A percentile compares a stretch with the other conserved stretches of the same genome.
Conservation (phyloP, 2,797 vertebrate species). For the Pantherophis alleghaniensis region DNA sequence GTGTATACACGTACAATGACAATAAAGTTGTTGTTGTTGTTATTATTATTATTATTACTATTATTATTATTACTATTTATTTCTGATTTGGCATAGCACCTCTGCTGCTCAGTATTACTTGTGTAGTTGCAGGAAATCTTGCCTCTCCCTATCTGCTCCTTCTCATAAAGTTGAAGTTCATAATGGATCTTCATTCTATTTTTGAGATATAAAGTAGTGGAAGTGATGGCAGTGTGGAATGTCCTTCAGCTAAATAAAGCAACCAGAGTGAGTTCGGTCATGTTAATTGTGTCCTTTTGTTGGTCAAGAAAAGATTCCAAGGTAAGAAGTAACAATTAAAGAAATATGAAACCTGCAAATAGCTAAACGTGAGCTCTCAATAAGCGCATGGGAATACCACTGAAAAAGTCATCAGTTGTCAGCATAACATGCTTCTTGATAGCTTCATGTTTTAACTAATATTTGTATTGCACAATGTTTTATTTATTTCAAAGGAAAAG, state of each 20-base stretch:
- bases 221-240: background rate
- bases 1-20: too few species aligned
- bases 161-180: background rate
- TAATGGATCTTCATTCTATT: background rate
- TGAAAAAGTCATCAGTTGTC: constrained; percentile 21
- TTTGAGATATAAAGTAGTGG: background rate
- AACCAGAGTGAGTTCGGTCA: background rate
- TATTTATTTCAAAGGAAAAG: constrained; percentile 14
- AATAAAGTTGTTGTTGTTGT: too few species aligned
- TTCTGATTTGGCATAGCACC: background rate
- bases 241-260: background rate
- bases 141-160: background rate
- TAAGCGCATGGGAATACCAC: background rate
- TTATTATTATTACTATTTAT: too few species aligned
- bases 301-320: background rate
- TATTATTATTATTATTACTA: too few species aligned
- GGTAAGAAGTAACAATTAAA: background rate
- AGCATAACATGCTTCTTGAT: background rate
- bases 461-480: background rate
- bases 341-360: background rate
- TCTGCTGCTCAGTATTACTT: background rate
- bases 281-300: background rate
- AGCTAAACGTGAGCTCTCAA: background rate
- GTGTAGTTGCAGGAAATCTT: background rate
- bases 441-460: background rate